Evolutionary conservation across 2,797 vertebrate genomes (phyloP), one percentile per base, ranked within the genome.

Genomic region (Myotis daubentonii): DNA sequence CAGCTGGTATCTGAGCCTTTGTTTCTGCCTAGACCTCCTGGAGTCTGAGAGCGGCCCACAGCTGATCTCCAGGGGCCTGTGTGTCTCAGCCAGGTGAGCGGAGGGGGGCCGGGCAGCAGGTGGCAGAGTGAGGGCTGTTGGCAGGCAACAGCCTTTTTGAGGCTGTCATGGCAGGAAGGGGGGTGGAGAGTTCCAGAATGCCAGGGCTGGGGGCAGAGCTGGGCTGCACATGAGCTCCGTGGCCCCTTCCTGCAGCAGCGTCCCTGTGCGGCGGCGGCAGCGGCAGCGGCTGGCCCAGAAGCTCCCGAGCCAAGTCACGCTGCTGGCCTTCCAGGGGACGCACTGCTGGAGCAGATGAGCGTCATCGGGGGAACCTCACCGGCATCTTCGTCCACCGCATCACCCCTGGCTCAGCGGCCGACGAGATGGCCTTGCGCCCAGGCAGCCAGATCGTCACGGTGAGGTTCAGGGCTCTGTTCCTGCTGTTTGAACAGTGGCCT

Each of bases 361-460:
- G 96, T 99, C 13, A 93, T 99, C 0, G 99, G 99, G 99, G 99
- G 15, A 99, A 99, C 96, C 98, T 98, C 96, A 99, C 98, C 0
- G 99, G 99, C 13, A 99, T 99, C 97, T 99, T 99, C 94, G 98
- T 99, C 81, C 98, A 99, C 95, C 92, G 91, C 28, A 98, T 99
- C 94, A 98, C 97, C 0, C 98, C 98, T 0, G 98, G 98, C 38
- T 99, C 98, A 0, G 91, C 98, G 0, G 99, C 99, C 0, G 98
- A 99, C 3, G 94, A 96, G 41, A 98, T 98, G 36, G 99, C 99
- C 87, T 98, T 99, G 96, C 98, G 98, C 71, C 98, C 98, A 0
- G 99, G 99, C 51, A 98, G 98, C 8, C 99, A 99, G 98, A 99
- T 99, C 25, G 91, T 99, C 86, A 98, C 98, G 98, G 99, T 99